phyloP scores from a whole-genome alignment of 1,140 invertebrate genomes.

The Plodia interpunctella region DNA sequence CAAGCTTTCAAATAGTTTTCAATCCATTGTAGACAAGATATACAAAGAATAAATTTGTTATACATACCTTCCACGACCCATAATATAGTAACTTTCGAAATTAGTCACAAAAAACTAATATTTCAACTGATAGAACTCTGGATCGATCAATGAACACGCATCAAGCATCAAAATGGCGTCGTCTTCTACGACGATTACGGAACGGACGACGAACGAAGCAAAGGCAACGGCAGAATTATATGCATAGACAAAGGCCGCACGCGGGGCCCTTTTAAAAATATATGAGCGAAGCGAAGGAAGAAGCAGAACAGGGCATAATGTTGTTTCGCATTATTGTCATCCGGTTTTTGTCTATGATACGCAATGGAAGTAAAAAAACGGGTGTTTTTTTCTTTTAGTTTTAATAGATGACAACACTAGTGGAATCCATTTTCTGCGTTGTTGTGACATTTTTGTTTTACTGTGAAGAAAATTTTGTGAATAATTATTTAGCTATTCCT shows the following conservation, averaged over 20 bases:
- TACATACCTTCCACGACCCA: slow-evolving; percentile 65
- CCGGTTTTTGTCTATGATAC: too few relatives aligned
- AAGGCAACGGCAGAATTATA: slow-evolving; percentile 4
- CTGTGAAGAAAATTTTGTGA: slow-evolving; percentile 38
- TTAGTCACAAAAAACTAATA: background rate
- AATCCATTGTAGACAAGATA: too few relatives aligned
- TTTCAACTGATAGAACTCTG: slow-evolving; percentile 11
- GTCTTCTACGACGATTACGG: background rate
- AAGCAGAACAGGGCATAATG: too few relatives aligned
- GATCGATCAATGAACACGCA: slow-evolving; percentile 15
- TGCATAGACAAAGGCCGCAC: too few relatives aligned
- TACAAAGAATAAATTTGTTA: background rate
- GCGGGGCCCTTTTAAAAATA: too few relatives aligned
- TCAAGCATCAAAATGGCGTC: slow-evolving; percentile 45
- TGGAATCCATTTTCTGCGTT: slow-evolving; percentile 74
- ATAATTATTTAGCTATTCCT: slow-evolving; percentile 42
- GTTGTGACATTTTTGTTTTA: slow-evolving; percentile 74
- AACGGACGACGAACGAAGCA: slow-evolving; percentile 6
- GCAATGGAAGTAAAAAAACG: too few relatives aligned
- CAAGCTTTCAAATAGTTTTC: too few relatives aligned
- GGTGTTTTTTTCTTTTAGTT: slow-evolving; percentile 8
- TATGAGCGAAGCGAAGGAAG: too few relatives aligned
- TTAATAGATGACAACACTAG: slow-evolving; percentile 29
- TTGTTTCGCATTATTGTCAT: too few relatives aligned
- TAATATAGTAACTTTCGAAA: slow-evolving; percentile 12